phyloP scores from a whole-genome alignment of 2,113 vertebrate species.

The Neogale vison region DNA sequence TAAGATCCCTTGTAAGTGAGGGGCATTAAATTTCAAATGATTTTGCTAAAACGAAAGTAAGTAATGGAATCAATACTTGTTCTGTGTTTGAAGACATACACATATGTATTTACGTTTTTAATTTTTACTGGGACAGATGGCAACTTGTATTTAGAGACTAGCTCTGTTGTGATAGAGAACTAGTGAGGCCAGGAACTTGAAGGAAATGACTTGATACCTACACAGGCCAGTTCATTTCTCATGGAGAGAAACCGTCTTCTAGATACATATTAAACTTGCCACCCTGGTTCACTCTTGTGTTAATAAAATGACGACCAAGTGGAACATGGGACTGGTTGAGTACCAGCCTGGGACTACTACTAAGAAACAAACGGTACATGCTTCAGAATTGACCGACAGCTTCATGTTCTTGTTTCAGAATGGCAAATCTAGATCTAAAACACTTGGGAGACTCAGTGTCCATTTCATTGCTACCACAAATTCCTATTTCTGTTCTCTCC shows the following conservation, averaged over 20 bases:
- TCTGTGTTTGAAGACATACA: neutral
- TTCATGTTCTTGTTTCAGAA: neutral
- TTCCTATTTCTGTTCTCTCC: neutral
- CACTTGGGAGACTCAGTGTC: neutral
- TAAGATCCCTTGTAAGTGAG: neutral
- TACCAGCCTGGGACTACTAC: neutral
- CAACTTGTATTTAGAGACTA: slow-evolving; percentile 32
- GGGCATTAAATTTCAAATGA: neutral
- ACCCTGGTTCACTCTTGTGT: neutral
- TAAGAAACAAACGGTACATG: neutral
- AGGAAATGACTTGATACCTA: neutral
- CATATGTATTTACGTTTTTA: neutral
- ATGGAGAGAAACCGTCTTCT: neutral
- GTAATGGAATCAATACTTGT: neutral
- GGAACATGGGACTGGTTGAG: neutral
- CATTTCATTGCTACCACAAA: neutral
- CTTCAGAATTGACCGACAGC: neutral
- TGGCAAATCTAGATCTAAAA: neutral
- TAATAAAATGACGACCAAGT: neutral
- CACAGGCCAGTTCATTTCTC: slow-evolving; percentile 28
- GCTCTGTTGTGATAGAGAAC: neutral
- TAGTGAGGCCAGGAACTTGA: neutral
- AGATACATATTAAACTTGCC: neutral
- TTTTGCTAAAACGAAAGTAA: slow-evolving; percentile 41
- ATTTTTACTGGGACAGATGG: neutral